These are phyloP conservation scores for Sebastes diaconus DNA, from an alignment of 2,797 vertebrate genomes.

Conservation along the genomic window DNA sequence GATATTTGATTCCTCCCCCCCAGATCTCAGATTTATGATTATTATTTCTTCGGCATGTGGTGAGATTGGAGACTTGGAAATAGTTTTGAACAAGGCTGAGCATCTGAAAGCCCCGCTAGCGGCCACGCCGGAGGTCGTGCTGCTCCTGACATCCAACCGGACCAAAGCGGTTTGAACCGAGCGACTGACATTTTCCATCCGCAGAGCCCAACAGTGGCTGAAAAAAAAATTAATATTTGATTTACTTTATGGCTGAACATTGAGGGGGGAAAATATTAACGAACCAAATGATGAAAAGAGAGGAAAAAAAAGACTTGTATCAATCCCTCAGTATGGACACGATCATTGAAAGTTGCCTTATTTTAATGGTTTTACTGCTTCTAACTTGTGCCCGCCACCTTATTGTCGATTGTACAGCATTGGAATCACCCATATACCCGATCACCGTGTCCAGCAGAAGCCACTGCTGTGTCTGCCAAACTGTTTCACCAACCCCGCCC, in stretches of 20 bases:
- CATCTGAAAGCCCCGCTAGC: constrained; percentile 23
- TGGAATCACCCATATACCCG: constrained; percentile 46
- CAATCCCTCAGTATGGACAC: constrained; percentile 61
- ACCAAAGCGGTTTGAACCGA: constrained; percentile 71
- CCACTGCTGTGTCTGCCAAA: constrained; percentile 54
- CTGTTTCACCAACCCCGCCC: neutral
- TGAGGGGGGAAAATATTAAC: constrained; percentile 19
- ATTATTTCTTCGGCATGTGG: constrained; percentile 50
- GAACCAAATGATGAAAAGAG: constrained; percentile 58
- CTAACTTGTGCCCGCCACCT: constrained; percentile 68
- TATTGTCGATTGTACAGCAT: constrained; percentile 74
- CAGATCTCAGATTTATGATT: constrained; percentile 48
- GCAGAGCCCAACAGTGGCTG: constrained; percentile 20
- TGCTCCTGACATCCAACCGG: constrained; percentile 57
- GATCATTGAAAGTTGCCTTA: constrained; percentile 84
- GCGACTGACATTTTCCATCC: constrained; percentile 51
- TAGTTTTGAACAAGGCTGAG: constrained; percentile 49
- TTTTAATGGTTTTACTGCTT: constrained; percentile 80
- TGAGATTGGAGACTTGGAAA: constrained; percentile 52
- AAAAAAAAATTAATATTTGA: constrained; percentile 28
- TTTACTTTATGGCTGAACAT: constrained; percentile 60
- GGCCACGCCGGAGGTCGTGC: constrained; percentile 2
- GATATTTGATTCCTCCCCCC: constrained; percentile 34
- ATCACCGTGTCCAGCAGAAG: constrained; percentile 35
- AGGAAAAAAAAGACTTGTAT: constrained; percentile 39